phyloP scores from a whole-genome alignment of 2,113 vertebrate genomes.

The Mesembrinibis cayennensis region DNA sequence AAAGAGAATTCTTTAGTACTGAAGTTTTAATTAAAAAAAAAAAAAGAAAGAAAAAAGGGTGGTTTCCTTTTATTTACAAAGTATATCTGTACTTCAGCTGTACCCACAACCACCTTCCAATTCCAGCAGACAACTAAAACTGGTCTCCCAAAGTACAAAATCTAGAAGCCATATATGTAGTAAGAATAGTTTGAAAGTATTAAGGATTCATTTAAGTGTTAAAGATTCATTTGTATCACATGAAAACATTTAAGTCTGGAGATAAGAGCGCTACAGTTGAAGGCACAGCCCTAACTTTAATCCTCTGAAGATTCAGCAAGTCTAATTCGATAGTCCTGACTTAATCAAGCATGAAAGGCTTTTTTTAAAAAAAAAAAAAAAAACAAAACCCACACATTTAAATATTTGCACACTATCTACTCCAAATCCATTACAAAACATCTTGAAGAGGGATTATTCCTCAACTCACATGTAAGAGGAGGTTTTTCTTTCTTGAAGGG shows the following conservation, averaged over 20 bases:
- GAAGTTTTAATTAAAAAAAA: neutral
- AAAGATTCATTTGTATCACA: neutral
- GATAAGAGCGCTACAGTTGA: neutral
- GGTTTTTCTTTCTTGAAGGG: neutral
- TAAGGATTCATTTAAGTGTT: neutral
- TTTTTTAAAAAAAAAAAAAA: neutral
- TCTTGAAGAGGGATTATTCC: neutral
- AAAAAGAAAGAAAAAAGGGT: too few relatives aligned
- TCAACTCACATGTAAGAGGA: neutral
- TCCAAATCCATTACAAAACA: neutral
- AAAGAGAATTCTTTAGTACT: neutral
- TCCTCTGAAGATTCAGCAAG: neutral
- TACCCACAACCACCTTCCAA: neutral
- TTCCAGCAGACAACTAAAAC: neutral
- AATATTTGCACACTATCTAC: neutral
- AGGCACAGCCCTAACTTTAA: neutral
- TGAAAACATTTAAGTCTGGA: neutral
- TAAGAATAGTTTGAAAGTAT: neutral
- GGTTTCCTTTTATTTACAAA: neutral
- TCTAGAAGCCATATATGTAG: neutral
- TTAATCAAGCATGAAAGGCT: neutral
- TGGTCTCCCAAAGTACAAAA: neutral
- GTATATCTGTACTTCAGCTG: neutral
- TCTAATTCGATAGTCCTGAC: neutral
- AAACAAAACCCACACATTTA: neutral